Evolutionary conservation across 2,113 vertebrate genomes (phyloP), one percentile per base, ranked within the genome.

Genomic region (rat (Rattus norvegicus)): DNA sequence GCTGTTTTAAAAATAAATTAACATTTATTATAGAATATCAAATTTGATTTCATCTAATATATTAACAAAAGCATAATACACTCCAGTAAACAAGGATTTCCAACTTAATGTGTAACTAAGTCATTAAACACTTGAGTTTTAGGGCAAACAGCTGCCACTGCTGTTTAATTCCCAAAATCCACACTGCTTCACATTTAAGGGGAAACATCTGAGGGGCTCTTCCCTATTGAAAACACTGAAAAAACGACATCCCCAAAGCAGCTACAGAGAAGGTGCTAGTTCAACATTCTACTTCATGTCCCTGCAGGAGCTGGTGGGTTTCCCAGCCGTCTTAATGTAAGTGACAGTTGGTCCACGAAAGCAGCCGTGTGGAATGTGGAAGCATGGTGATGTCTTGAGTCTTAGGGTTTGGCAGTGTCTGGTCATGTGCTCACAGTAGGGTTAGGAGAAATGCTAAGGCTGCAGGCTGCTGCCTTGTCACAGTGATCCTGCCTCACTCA

Each of bases 1-100:
- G 90, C 13, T 97, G 73, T 95, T 93, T 59, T 39, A 80, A 97
- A 98, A 97, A 97, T 97, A 96, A 96, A 89, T 90, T 65, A 96
- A 92, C 70, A 91, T 95, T 94, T 96, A 81, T 79, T 85, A 97
- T 49, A 97, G 67, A 97, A 85, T 76, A 80, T 61, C 84, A 97
- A 92, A 54, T 95, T 84, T 76, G 76, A 91, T 93, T 95, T 89
- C 59, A 80, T 90, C 59, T 91, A 69, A 69, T 70, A 49, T 47
- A 90, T 83, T 97, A 96, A 97, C 85, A 97, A 84, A 96, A 92
- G 77, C 81, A 88, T 92, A 97, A 88, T 94, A 98, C 30, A 96
- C 1, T 85, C 65, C 52, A 73, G 49, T 93, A 95, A 91, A 96
- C 59, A 95, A 89, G 47, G 63, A 81, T 92, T 96, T 97, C 93